Evolutionary conservation across 2,888 invertebrate genomes (phyloP).

Genomic region (Pristionchus japonicus): DNA sequence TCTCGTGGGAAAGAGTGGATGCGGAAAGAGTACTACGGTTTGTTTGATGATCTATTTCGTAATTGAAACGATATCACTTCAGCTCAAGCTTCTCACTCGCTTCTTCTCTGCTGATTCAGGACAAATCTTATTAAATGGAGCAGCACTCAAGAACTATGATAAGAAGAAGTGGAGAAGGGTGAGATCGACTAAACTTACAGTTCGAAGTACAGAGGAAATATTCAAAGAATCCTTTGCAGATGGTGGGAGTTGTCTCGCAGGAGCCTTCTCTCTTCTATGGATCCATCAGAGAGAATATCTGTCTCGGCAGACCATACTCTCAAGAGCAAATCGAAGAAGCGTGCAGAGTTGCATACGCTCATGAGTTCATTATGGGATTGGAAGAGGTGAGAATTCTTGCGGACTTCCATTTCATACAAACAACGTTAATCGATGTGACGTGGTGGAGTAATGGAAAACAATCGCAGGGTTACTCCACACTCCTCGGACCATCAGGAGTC

Average conservation of each 20-base stretch:
- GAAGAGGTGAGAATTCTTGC: neutral
- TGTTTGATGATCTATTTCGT: neutral
- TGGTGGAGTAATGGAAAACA: neutral
- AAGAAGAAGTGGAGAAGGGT: constrained; percentile 24
- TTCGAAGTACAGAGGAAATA: neutral
- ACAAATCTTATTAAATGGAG: neutral
- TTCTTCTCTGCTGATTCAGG: constrained; percentile 12
- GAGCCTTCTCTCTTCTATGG: constrained; percentile 36
- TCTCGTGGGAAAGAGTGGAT: constrained; percentile 36
- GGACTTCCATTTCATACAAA: too few relatives aligned
- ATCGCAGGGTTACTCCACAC: constrained; percentile 20
- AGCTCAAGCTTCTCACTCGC: constrained; percentile 30
- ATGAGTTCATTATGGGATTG: constrained; percentile 32
- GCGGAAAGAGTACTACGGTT: constrained; percentile 44
- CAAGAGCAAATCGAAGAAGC: constrained; percentile 9
- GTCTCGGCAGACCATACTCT: constrained; percentile 17
- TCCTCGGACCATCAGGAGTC: constrained; percentile 27
- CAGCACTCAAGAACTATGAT: neutral
- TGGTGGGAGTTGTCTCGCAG: constrained; percentile 37
- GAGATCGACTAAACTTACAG: neutral
- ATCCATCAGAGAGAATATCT: constrained; percentile 23
- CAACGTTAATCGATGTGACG: too few relatives aligned
- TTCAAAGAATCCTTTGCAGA: neutral
- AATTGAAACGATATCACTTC: neutral
- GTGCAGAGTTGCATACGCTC: neutral